Base-by-base conservation (phyloP, 2,113 vertebrate genomes). In the Thamnaconus septentrionalis region DNA sequence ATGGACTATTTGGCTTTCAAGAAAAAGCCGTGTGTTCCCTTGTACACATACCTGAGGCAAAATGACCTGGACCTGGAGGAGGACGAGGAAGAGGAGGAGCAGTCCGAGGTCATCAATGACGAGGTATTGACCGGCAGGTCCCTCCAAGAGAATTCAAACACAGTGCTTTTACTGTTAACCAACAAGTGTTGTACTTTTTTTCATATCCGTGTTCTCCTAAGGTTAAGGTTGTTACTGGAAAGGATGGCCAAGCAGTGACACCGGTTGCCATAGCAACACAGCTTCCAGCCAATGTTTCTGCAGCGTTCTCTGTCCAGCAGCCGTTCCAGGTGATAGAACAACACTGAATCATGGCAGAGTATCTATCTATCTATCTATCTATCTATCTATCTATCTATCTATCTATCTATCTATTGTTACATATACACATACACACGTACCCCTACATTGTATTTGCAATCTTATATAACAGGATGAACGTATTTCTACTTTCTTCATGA, bases 1-100 rank as follows among this genome's bases (percentile, higher is more conserved):
- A 98, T 98, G 97, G 97, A 99, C 80, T 99, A 96, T 61, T 47
- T 98, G 41, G 93, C 96, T 42, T 99, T 99, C 67, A 98, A 94
- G 88, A 98, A 96, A 91, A 99, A 98, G 57, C 96, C 94, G 1
- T 97, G 95, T 73, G 91, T 94, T 78, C 94, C 95, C 0, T 85
- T 98, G 51, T 96, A 96, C 78, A 94, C 94, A 0, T 99, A 97
- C 75, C 89, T 99, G 61, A 90, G 94, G 80, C 97, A 98, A 70
- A 98, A 96, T 45, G 97, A 99, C 76, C 85, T 98, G 88, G 97
- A 99, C 85, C 79, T 98, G 47, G 97, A 98, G 69, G 95, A 98
- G 5, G 96, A 98, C 43, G 96, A 98, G 3, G 97, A 98, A 0
- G 96, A 99, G 45, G 96, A 99, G 63, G 96, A 96, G 44, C 96